Percentiles rank a stretch among this genome's conserved stretches.
Evolutionary conservation across 2,888 invertebrate species (phyloP).

Genomic region (Ophion ellenae): DNA sequence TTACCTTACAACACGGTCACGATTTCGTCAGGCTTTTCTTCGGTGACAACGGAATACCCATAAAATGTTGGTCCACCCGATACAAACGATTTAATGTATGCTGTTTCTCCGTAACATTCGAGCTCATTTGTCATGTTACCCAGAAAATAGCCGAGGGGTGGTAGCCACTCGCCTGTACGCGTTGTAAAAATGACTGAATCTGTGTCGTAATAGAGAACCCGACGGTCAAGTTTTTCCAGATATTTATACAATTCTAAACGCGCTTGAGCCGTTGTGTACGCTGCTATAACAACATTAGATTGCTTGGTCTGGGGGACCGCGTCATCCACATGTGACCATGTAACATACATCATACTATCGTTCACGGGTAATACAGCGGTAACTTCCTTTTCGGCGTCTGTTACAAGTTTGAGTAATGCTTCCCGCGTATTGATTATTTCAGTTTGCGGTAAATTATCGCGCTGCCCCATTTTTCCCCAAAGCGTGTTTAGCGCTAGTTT

Average conservation of each 20-base stretch:
- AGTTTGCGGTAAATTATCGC: too few species aligned
- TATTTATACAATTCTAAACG: conserved; percentile 76
- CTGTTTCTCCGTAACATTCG: conserved; percentile 68
- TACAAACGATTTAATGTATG: conserved; percentile 76
- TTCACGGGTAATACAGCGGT: conserved; percentile 3
- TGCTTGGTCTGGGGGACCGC: background rate
- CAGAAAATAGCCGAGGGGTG: conserved; percentile 72
- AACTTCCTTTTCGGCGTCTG: too few species aligned
- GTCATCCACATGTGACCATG: conserved; percentile 30
- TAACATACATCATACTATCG: conserved; percentile 67
- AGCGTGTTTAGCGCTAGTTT: too few species aligned
- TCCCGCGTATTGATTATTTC: conserved; percentile 56
- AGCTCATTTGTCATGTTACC: conserved; percentile 80
- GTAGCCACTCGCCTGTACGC: conserved; percentile 33
- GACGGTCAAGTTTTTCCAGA: conserved; percentile 66
- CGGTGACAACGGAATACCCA: background rate
- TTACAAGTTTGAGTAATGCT: conserved; percentile 17
- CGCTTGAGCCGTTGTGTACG: conserved; percentile 78
- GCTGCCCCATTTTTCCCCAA: too few species aligned
- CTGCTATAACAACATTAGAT: conserved; percentile 77
- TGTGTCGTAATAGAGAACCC: conserved; percentile 79
- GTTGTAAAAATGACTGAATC: conserved; percentile 76
- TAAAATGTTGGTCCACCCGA: conserved; percentile 78
- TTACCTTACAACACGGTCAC: background rate
- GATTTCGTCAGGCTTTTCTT: background rate